Evolutionary conservation across 1,140 invertebrate genomes (phyloP), one percentile per base, ranked within the genome.

Genomic region (Palaemon carinicauda): DNA sequence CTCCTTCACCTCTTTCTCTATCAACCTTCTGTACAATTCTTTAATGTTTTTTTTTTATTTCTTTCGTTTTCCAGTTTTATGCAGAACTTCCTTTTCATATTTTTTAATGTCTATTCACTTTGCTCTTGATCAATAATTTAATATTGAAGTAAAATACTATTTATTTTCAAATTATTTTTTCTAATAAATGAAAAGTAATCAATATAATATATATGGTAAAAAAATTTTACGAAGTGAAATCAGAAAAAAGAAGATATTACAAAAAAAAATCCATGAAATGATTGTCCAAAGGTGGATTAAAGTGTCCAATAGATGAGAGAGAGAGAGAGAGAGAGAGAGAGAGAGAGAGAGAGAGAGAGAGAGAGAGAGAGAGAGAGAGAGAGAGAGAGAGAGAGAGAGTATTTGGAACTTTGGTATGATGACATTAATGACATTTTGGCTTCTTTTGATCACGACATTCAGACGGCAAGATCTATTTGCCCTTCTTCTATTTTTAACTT

Each of bases 251-350:
- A 41, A 73, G 24, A 73, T 29, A 73, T n/a, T n/a, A n/a, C n/a
- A 19, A 73, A 41, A 31, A 27, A 73, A 41, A 71, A 33, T 15
- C 15, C 15, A 33, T 1, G 69, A 21, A 50, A 29, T 19, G 50
- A 50, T 41, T 24, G 33, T 31, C 29, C 19, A 74, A 21, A 74
- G 71, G 50, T 29, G 50, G 71, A 74, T 29, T n/a, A 50, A 33
- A n/a, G n/a, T n/a, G n/a, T n/a, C n/a, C n/a, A n/a, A 50, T n/a
- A 50, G 21, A 21, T 31, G 71, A 74, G 71, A 33, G 29, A 75
- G 73, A 41, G 73, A 75, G 71, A 31, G 71, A 74, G 24, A 31
- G 71, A 74, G 65, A 71, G 9, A 71, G 65, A 71, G 69, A 73
- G 69, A 73, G 69, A 73, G 69, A 41, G 29, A n/a, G n/a, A 24